Evolutionary conservation across 2,113 vertebrate species (phyloP).

Genomic region (Pomatostomus ruficeps): DNA sequence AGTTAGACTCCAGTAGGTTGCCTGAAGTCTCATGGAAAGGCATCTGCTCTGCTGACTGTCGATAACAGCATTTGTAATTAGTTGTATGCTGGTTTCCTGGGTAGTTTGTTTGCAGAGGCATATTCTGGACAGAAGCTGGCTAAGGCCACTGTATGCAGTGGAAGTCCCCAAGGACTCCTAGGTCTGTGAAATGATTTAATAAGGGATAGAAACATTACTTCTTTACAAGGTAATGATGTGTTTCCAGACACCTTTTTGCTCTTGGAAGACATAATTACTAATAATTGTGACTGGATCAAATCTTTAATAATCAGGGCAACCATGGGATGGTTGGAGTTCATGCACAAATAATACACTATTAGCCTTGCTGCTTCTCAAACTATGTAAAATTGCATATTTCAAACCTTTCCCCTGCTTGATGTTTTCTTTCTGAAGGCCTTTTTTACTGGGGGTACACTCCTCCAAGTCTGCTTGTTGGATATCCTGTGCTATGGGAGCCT

Average conservation of each 20-base stretch:
- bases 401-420: neutral
- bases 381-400: neutral
- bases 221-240: neutral
- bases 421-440: neutral
- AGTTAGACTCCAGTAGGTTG: neutral
- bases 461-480: neutral
- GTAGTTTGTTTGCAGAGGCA: neutral
- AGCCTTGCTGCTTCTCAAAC: neutral
- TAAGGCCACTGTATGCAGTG: neutral
- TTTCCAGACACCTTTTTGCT: neutral
- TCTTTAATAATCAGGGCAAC: neutral
- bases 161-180: neutral
- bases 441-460: rapidly evolving
- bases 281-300: neutral
- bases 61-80: neutral
- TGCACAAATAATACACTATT: neutral
- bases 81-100: neutral
- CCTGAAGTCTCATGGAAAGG: neutral
- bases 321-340: neutral
- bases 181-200: neutral
- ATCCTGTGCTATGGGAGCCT: neutral
- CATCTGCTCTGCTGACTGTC: neutral
- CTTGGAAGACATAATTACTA: neutral
- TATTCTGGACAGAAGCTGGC: neutral
- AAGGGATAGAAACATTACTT: neutral